Percentiles rank a stretch among this genome's conserved stretches.
phyloP scores from a whole-genome alignment of 2,888 invertebrate species.

The Mycalesis mineus region DNA sequence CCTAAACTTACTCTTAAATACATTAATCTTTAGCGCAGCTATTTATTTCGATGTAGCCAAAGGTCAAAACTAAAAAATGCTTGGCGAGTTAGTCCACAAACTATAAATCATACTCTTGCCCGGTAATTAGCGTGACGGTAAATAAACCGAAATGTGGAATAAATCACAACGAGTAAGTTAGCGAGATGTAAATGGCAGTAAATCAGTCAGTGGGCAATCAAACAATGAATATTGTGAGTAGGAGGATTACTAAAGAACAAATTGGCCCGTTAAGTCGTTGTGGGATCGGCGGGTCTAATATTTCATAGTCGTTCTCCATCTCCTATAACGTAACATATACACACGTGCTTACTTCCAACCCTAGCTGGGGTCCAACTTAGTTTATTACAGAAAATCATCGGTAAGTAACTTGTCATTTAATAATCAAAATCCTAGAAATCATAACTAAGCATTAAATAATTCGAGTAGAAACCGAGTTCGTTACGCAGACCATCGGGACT shows the following conservation, averaged over 20 bases:
- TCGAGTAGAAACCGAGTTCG: too few relatives aligned
- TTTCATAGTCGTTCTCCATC: conserved; percentile 57
- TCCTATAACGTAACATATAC: conserved; percentile 21
- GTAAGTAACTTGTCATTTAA: too few relatives aligned
- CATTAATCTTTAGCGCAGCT: conserved; percentile 18
- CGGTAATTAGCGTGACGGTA: conserved; percentile 37
- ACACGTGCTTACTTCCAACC: background rate
- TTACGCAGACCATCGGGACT: too few relatives aligned
- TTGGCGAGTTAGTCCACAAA: conserved; percentile 37
- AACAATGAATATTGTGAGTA: conserved; percentile 61
- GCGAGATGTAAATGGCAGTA: conserved; percentile 61
- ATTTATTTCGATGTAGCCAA: conserved; percentile 24
- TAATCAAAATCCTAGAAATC: too few relatives aligned
- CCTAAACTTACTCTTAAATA: conserved; percentile 2
- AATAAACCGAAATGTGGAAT: conserved; percentile 38
- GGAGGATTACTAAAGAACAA: conserved; percentile 40
- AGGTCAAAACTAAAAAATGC: conserved; percentile 45
- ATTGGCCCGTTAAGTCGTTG: conserved; percentile 50
- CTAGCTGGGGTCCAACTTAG: background rate
- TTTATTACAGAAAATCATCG: background rate
- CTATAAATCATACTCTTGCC: conserved; percentile 56
- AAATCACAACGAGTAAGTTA: conserved; percentile 57
- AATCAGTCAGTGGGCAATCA: conserved; percentile 64
- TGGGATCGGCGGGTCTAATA: conserved; percentile 47
- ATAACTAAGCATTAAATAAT: too few relatives aligned